A percentile compares a stretch with the other conserved stretches of the same genome.
Conservation (phyloP, 2,113 vertebrate genomes). For the Miniopterus natalensis region DNA sequence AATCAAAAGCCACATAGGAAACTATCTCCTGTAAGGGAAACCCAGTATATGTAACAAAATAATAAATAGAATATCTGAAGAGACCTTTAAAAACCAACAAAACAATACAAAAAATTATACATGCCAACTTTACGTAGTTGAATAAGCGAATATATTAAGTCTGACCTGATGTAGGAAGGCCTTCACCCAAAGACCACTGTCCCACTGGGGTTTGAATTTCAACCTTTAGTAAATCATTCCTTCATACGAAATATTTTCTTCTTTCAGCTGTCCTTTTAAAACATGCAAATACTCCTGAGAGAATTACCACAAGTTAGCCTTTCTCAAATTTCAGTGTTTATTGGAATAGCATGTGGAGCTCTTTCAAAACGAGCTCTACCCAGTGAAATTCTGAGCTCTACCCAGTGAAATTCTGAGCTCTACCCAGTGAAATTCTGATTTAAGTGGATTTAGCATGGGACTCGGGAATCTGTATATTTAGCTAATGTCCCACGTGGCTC, state of each 20-base stretch:
- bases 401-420: too few relatives aligned
- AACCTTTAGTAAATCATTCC: background rate
- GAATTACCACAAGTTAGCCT: conserved; percentile 13
- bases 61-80: background rate
- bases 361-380: background rate
- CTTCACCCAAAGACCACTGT: background rate
- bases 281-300: conserved; percentile 50
- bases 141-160: background rate
- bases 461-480: background rate
- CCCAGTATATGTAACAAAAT: background rate
- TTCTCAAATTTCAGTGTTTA: conserved; percentile 31
- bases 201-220: background rate
- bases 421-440: background rate
- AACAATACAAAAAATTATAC: background rate
- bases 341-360: conserved; percentile 1
- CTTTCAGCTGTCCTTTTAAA: conserved; percentile 30
- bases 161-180: background rate
- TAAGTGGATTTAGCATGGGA: background rate
- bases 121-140: background rate
- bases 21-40: background rate
- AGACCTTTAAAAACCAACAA: background rate
- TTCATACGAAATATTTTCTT: conserved; percentile 15
- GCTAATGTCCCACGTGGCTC: background rate
- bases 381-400: background rate
- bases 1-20: background rate